These are phyloP conservation scores for Microcebus murinus DNA, from an alignment of 2,113 vertebrate species.

Conservation along the genomic window DNA sequence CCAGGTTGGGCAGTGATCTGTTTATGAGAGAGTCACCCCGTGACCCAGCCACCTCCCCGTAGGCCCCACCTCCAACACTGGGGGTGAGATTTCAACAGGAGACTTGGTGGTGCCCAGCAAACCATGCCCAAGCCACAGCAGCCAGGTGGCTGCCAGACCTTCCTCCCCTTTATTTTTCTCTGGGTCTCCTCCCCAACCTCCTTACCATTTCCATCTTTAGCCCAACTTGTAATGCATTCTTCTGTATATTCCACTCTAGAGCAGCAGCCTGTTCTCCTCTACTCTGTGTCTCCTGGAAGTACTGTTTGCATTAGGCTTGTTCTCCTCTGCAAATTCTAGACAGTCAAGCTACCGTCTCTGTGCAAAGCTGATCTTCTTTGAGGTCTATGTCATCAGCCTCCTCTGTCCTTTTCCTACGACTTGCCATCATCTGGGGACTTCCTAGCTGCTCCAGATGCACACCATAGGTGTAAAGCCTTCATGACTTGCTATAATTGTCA, in stretches of 20 bases:
- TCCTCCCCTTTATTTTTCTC: background rate
- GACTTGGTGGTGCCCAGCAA: no score
- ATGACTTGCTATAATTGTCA: background rate
- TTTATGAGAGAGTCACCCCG: no score
- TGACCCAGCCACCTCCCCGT: no score
- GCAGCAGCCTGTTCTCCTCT: background rate
- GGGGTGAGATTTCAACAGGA: no score
- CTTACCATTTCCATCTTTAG: background rate
- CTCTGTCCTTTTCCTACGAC: background rate
- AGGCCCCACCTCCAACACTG: no score
- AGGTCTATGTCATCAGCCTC: background rate
- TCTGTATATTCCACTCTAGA: background rate
- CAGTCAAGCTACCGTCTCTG: no score
- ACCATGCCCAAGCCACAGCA: no score
- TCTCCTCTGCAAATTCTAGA: background rate
- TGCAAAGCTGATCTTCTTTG: background rate
- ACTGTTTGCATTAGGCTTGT: background rate
- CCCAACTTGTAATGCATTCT: fast-evolving
- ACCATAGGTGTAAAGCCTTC: no score
- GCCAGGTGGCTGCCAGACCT: background rate
- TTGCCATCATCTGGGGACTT: no score
- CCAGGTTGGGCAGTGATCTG: no score
- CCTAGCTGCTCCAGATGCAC: background rate
- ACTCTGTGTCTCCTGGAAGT: background rate
- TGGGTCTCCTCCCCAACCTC: background rate